Conservation (phyloP, 1,140 invertebrate genomes). For the Psilanteris sp. region DNA sequence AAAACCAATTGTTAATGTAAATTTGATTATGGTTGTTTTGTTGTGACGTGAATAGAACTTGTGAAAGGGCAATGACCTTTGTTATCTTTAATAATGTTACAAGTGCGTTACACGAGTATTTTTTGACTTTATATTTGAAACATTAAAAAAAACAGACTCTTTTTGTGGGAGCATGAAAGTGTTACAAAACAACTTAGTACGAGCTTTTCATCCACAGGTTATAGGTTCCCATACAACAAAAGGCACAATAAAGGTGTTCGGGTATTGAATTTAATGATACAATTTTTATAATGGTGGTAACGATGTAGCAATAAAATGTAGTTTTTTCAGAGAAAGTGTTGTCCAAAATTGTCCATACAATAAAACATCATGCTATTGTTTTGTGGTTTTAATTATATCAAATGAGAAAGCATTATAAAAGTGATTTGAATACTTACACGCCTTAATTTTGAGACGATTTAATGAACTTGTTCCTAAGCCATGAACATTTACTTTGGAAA, state of each 20-base stretch:
- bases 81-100: neutral
- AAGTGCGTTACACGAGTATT: neutral
- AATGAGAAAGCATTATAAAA: constrained; percentile 25
- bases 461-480: too few species aligned
- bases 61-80: constrained; percentile 1
- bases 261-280: neutral
- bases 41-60: neutral
- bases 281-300: constrained; percentile 7
- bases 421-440: constrained; percentile 11
- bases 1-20: neutral
- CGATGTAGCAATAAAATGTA: constrained; percentile 15
- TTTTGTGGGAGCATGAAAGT: constrained; percentile 7
- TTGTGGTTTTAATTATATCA: constrained; percentile 7
- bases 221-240: constrained; percentile 6
- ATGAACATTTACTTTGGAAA: too few species aligned
- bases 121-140: constrained; percentile 6
- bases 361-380: constrained; percentile 12
- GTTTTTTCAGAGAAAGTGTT: constrained; percentile 29
- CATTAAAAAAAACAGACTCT: neutral
- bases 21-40: neutral
- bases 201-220: constrained; percentile 1
- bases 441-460: constrained; percentile 4
- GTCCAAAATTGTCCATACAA: constrained; percentile 19
- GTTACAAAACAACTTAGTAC: constrained; percentile 4
- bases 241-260: constrained; percentile 10